Percentiles rank a stretch among this genome's conserved stretches.
These are phyloP conservation scores for Jaculus jaculus DNA, from an alignment of 2,113 vertebrate species.

Conservation along the genomic window DNA sequence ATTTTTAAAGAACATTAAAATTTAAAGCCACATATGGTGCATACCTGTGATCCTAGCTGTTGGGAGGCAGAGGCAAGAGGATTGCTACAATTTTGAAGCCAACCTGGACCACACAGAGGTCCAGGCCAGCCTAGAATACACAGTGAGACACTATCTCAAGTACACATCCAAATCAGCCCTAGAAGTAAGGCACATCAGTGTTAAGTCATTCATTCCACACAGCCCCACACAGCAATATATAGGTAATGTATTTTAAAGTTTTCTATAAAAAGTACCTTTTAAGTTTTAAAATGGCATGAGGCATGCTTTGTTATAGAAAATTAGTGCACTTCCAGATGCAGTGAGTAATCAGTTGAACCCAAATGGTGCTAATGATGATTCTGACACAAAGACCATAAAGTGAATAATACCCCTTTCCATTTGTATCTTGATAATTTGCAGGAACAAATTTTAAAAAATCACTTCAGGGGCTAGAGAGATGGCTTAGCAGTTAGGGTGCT, in stretches of 20 bases:
- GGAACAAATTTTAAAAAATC: not conserved
- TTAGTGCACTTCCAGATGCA: not conserved
- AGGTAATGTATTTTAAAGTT: not conserved
- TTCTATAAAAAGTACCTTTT: constrained; percentile 22
- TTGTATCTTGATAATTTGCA: not conserved
- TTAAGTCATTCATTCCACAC: not conserved
- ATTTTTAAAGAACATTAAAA: no score
- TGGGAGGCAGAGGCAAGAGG: not conserved
- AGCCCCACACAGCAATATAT: not conserved
- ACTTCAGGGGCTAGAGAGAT: no score
- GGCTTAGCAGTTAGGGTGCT: no score
- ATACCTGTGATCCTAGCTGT: not conserved
- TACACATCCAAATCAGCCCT: not conserved
- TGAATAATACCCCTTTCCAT: not conserved
- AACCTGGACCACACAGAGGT: not conserved
- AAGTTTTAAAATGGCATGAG: not conserved
- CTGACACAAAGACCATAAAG: not conserved
- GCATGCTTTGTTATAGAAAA: constrained; percentile 23
- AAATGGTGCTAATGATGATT: not conserved
- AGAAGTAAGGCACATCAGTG: not conserved
- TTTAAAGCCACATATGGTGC: not conserved
- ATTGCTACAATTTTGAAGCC: not conserved
- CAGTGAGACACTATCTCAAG: not conserved
- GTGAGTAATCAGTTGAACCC: constrained; percentile 40
- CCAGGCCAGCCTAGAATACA: not conserved